These are phyloP conservation scores for Entomobrya multifasciata DNA, from an alignment of 2,888 invertebrate species.

Conservation along the genomic window DNA sequence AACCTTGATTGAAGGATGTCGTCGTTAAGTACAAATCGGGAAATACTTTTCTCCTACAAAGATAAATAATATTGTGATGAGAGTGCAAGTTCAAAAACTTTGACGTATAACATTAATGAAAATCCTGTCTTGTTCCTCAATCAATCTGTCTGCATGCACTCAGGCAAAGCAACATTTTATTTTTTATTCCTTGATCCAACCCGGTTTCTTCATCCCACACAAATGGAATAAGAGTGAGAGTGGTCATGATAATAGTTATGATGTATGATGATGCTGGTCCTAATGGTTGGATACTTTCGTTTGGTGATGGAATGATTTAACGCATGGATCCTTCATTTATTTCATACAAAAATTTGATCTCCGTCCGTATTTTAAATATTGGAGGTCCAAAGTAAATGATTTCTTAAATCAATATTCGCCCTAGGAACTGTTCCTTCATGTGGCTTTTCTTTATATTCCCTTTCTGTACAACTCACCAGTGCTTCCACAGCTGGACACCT, in stretches of 20 bases:
- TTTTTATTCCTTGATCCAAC: too few relatives aligned
- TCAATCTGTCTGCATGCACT: background rate
- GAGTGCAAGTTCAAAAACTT: constrained; percentile 29
- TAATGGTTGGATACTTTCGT: background rate
- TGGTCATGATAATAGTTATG: constrained; percentile 27
- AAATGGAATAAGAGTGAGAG: constrained; percentile 41
- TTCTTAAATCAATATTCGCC: constrained; percentile 57
- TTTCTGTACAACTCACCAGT: background rate
- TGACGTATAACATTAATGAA: constrained; percentile 54
- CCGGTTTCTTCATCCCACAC: background rate
- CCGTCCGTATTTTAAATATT: background rate
- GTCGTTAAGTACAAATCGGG: background rate
- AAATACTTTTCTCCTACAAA: constrained; percentile 16
- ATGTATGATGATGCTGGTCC: background rate
- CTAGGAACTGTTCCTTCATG: constrained; percentile 49
- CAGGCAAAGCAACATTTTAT: too few relatives aligned
- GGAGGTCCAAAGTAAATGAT: constrained; percentile 34
- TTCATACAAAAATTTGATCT: too few relatives aligned
- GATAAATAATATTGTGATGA: constrained; percentile 55
- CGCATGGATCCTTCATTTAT: constrained; percentile 6
- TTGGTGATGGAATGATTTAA: constrained; percentile 23
- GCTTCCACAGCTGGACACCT: constrained; percentile 48
- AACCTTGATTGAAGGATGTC: too few relatives aligned
- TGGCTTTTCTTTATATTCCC: constrained; percentile 4
- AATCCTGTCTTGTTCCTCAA: constrained; percentile 25